phyloP scores from a whole-genome alignment of 2,888 invertebrate genomes.

The Shargacucullia verbasci region DNA sequence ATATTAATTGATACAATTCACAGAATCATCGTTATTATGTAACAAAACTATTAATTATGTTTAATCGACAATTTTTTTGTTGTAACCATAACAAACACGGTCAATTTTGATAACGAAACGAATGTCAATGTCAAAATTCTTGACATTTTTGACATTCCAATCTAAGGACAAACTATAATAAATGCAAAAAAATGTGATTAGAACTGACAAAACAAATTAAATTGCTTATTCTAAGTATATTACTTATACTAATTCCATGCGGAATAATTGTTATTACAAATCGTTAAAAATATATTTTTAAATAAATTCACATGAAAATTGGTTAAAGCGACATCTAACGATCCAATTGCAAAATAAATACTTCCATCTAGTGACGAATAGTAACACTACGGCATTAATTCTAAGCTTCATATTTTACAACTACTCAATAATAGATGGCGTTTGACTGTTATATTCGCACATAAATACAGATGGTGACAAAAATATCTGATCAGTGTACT shows the following conservation, averaged over 20 bases:
- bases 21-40: conserved; percentile 25
- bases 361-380: conserved; percentile 43
- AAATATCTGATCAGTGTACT: too few species aligned
- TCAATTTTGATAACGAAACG: conserved; percentile 29
- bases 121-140: conserved; percentile 21
- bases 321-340: not conserved
- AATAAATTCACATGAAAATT: too few species aligned
- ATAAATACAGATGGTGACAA: too few species aligned
- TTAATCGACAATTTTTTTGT: conserved; percentile 3
- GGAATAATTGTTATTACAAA: too few species aligned
- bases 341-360: not conserved
- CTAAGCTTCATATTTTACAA: not conserved
- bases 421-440: conserved; percentile 34
- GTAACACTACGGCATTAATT: not conserved
- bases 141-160: not conserved
- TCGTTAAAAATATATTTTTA: too few species aligned
- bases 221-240: too few species aligned
- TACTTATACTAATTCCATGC: too few species aligned
- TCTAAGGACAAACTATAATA: too few species aligned
- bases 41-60: conserved; percentile 13
- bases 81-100: conserved; percentile 12
- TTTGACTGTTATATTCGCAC: too few species aligned
- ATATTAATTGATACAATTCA: not conserved
- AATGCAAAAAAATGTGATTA: too few species aligned
- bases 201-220: too few species aligned